Conservation (phyloP, 2,113 vertebrate genomes). For the Lophotis ruficrista region DNA sequence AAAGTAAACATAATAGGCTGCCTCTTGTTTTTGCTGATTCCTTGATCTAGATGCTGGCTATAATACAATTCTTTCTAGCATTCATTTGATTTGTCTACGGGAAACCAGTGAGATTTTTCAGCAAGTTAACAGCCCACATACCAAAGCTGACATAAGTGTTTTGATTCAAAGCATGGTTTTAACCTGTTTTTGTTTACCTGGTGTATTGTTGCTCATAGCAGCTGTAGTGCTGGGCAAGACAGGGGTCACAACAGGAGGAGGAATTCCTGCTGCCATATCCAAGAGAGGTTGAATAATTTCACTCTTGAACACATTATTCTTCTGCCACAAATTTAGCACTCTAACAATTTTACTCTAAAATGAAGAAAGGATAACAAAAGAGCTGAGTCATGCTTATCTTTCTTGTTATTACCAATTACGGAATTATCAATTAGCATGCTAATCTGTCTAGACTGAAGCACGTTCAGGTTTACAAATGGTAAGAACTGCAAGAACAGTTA, state of each 20-base stretch:
- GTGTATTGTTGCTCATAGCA: slow-evolving; percentile 92
- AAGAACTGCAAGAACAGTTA: neutral
- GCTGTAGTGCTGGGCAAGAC: slow-evolving; percentile 86
- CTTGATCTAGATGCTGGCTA: neutral
- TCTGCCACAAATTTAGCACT: slow-evolving; percentile 98
- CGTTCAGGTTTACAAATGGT: neutral
- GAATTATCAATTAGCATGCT: neutral
- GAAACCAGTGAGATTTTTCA: neutral
- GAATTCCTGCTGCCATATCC: slow-evolving; percentile 96
- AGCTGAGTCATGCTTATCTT: neutral
- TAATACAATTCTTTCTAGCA: neutral
- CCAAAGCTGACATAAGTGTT: neutral
- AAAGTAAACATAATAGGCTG: neutral
- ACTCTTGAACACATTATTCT: slow-evolving; percentile 98
- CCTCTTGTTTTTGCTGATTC: neutral
- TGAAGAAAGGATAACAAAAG: slow-evolving; percentile 3
- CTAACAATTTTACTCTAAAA: slow-evolving; percentile 97
- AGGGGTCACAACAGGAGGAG: slow-evolving; percentile 90
- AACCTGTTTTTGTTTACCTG: slow-evolving; percentile 79
- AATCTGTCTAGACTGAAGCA: neutral
- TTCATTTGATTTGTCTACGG: neutral
- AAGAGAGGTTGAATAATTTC: slow-evolving; percentile 98
- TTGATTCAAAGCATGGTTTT: neutral
- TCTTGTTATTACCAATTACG: neutral
- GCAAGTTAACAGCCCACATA: neutral